Evolutionary conservation across 2,113 vertebrate species (phyloP).

Genomic region (Pelobates fuscus): DNA sequence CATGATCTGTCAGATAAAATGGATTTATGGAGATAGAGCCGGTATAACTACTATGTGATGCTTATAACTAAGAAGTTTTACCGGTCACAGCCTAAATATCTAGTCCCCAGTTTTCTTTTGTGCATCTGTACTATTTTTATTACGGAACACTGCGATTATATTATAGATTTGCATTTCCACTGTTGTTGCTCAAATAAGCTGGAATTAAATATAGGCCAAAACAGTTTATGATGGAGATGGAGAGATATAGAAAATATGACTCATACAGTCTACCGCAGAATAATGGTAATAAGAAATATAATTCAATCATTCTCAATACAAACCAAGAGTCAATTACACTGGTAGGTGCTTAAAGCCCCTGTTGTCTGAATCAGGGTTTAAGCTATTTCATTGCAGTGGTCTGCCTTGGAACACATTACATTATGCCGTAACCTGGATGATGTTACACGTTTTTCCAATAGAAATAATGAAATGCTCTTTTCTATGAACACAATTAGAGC

Average conservation of each 20-base stretch:
- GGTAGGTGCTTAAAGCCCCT: neutral
- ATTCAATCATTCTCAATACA: neutral
- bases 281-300: neutral
- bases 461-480: too few relatives aligned
- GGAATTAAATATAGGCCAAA: neutral
- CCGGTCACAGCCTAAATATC: neutral
- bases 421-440: too few relatives aligned
- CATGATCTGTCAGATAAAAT: conserved; percentile 30
- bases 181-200: neutral
- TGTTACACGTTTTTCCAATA: too few relatives aligned
- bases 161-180: neutral
- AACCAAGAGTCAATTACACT: neutral
- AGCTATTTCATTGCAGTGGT: neutral
- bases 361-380: neutral
- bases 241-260: neutral
- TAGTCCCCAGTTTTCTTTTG: neutral
- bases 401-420: too few relatives aligned
- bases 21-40: conserved; percentile 29
- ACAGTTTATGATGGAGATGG: conserved; percentile 3
- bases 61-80: conserved; percentile 11
- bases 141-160: neutral
- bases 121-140: neutral
- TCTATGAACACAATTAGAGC: too few relatives aligned
- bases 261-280: neutral
- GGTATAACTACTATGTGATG: conserved; percentile 1